Base-by-base conservation (phyloP, 2,888 invertebrate species). In the Peribatodes rhomboidaria region DNA sequence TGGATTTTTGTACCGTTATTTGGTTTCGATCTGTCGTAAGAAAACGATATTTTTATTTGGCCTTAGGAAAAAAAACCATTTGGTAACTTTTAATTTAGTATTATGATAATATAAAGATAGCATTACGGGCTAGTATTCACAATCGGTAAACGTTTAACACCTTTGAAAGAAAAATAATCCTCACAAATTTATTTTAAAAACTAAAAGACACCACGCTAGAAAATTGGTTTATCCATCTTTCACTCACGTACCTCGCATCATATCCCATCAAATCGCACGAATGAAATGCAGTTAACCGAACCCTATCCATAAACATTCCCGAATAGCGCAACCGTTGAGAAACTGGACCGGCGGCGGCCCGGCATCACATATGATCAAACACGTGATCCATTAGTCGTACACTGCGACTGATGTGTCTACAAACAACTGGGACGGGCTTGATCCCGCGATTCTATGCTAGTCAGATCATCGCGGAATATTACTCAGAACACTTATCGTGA, bases 351-450 rank as follows among this genome's bases (percentile, higher is more conserved):
- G 35, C 55, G 39, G 27, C 49, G 41, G 27, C 31, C 57, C 55
- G 46, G 55, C 61, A 61, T 35, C 64, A 47, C 46, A 61, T 59
- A 63, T 70, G 68, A 70, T 72, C 70, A 70, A 69, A 69, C 67
- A 69, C 64, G 60, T 61, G 63, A 70, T 69, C 72, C 69, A 72
- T 72, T 72, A 72, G 68, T 44, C 59, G 61, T 18, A 60, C 69
- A 62, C 54, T 35, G 58, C 60, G 52, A 50, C 50, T 61, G 63
- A 50, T 63, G 42, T 67, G 58, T 65, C 39, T 57, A 67, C 69
- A 69, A 67, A 69, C 67, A 67, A 67, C 41, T 55, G 46, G 11
- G 49, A 41, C 47, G 11, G n/a, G 55, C 16, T 20, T 49, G 52
- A 47, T 27, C 57, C 27, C 35, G 14, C 35, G 6, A 52, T 62